Evolutionary conservation across 2,888 invertebrate species (phyloP).

Genomic region (Crematogaster levior): DNA sequence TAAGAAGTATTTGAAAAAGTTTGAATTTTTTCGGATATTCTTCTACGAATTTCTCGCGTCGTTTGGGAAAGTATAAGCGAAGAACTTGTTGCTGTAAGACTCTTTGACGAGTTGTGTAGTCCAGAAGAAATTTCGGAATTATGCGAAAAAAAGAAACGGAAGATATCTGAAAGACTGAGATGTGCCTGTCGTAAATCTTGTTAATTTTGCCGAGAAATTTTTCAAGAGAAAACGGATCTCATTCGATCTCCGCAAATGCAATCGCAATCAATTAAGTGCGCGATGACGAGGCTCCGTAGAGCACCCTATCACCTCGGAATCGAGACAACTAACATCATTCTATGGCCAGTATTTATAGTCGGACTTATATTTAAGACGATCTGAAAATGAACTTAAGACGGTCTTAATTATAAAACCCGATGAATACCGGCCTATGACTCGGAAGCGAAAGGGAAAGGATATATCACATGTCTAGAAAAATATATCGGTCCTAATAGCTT

Average conservation of each 20-base stretch:
- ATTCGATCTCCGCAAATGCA: conserved; percentile 8
- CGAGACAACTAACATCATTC: not conserved
- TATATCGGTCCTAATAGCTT: not conserved
- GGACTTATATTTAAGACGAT: too few species aligned
- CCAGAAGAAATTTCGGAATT: not conserved
- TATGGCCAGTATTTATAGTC: too few species aligned
- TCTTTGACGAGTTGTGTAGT: not conserved
- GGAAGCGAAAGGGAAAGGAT: not conserved
- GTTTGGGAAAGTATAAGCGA: not conserved
- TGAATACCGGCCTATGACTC: too few species aligned
- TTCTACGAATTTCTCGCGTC: not conserved
- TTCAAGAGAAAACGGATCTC: conserved; percentile 14
- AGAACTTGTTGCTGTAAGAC: not conserved
- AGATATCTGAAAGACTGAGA: not conserved
- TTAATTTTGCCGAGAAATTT: not conserved
- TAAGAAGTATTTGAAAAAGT: not conserved
- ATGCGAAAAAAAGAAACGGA: not conserved
- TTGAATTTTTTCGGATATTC: not conserved
- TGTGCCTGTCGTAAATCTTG: not conserved
- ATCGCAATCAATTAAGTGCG: conserved; percentile 7
- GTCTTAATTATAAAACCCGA: too few species aligned
- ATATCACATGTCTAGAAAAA: not conserved
- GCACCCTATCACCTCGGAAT: not conserved
- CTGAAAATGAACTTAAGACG: too few species aligned
- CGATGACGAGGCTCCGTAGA: conserved; percentile 36